phyloP scores from a whole-genome alignment of 2,113 vertebrate species.

The Nerophis lumbriciformis region DNA sequence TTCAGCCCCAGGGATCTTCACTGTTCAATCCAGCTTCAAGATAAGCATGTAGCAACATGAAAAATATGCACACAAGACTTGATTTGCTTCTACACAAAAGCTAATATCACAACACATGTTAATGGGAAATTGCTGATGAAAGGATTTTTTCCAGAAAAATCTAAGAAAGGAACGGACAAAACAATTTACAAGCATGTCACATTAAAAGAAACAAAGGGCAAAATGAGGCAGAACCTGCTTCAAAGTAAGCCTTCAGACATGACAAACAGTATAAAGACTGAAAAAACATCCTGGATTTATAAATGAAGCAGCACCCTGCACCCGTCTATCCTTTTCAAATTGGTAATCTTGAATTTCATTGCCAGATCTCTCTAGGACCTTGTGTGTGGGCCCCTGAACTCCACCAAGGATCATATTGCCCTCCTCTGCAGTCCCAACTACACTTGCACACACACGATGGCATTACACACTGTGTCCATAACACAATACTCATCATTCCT shows the following conservation, averaged over 20 bases:
- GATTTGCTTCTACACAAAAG: constrained; percentile 49
- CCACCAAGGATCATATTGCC: constrained; percentile 68
- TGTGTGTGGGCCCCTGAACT: constrained; percentile 65
- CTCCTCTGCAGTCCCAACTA: constrained; percentile 54
- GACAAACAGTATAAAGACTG: constrained; percentile 32
- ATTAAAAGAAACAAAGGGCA: background rate
- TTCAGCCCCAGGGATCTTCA: constrained; percentile 58
- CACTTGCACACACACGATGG: constrained; percentile 26
- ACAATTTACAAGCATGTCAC: background rate
- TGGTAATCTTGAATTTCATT: constrained; percentile 71
- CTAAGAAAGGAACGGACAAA: background rate
- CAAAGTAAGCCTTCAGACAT: constrained; percentile 16
- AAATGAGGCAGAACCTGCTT: background rate
- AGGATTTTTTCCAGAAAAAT: background rate
- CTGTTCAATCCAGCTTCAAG: constrained; percentile 58
- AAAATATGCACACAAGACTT: constrained; percentile 70
- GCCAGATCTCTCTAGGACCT: constrained; percentile 59
- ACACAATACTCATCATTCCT: constrained; percentile 50
- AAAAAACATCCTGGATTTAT: constrained; percentile 58
- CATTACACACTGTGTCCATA: constrained; percentile 31
- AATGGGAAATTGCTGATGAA: constrained; percentile 2
- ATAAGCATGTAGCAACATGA: constrained; percentile 73
- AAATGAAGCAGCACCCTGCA: constrained; percentile 49
- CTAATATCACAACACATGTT: constrained; percentile 29
- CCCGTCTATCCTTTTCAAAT: constrained; percentile 27